A percentile compares a stretch with the other conserved stretches of the same genome.
These are phyloP conservation scores for Acropternis orthonyx DNA, from an alignment of 2,797 vertebrate genomes.

Conservation along the genomic window DNA sequence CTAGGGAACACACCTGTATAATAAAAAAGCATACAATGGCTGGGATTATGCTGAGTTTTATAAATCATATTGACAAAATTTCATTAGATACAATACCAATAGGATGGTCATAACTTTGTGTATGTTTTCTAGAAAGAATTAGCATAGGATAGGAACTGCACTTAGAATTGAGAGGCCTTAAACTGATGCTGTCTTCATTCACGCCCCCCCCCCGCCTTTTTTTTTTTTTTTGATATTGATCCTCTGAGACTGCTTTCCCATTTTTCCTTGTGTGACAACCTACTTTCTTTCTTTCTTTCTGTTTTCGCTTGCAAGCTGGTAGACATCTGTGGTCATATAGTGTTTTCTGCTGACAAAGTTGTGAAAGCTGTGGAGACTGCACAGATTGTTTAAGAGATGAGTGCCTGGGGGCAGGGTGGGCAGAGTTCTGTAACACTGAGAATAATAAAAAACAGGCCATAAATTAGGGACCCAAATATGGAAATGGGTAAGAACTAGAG, in stretches of 20 bases:
- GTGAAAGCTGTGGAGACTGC: neutral
- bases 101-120: neutral
- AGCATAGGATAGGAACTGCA: neutral
- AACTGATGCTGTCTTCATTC: neutral
- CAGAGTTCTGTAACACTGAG: neutral
- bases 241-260: neutral
- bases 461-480: neutral
- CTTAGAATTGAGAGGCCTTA: neutral
- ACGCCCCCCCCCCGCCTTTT: neutral
- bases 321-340: neutral
- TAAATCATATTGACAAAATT: neutral
- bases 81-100: neutral
- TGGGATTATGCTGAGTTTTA: neutral
- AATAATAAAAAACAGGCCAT: neutral
- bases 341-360: neutral
- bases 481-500: neutral
- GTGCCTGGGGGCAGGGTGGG: neutral
- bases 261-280: neutral
- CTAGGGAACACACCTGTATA: neutral
- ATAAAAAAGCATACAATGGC: neutral
- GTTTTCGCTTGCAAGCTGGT: neutral
- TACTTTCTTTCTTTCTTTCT: neutral
- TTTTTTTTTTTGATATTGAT: neutral
- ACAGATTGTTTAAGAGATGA: neutral
- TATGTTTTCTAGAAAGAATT: neutral